These are phyloP conservation scores for Scyliorhinus canicula DNA, from an alignment of 2,797 vertebrate species.

Conservation along the genomic window DNA sequence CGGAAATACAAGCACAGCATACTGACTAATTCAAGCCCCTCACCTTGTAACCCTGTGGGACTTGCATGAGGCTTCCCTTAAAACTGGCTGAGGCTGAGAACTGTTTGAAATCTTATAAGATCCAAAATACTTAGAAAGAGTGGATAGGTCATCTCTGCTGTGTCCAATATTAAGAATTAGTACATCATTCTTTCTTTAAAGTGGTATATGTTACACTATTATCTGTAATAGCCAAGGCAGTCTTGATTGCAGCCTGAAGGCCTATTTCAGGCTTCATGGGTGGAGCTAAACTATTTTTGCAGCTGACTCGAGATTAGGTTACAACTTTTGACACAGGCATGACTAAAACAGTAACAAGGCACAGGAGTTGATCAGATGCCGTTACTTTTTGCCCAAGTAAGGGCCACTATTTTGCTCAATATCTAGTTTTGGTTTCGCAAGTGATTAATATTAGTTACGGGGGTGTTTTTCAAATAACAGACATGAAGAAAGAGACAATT, in stretches of 20 bases:
- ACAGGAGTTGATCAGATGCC: background rate
- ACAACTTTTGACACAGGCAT: background rate
- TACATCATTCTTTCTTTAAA: background rate
- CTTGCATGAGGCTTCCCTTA: background rate
- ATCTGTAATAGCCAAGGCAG: background rate
- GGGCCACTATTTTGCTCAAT: background rate
- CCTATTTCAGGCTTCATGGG: slow-evolving; percentile 23
- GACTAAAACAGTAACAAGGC: no score
- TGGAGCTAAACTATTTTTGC: slow-evolving; percentile 30
- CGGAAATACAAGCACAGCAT: background rate
- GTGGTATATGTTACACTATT: background rate
- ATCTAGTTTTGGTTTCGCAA: background rate
- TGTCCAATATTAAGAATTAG: background rate
- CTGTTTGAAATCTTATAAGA: background rate
- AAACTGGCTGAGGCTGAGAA: background rate
- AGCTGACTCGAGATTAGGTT: background rate
- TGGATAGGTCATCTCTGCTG: no score
- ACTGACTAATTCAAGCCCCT: background rate
- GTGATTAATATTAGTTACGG: background rate
- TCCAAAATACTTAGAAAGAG: background rate
- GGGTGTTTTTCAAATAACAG: slow-evolving; percentile 43
- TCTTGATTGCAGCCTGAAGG: background rate
- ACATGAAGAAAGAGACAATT: slow-evolving; percentile 81
- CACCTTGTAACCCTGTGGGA: background rate
- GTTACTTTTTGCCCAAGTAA: background rate